Evolutionary conservation across 1,140 invertebrate genomes (phyloP).

Genomic region (Sycophila sp.): DNA sequence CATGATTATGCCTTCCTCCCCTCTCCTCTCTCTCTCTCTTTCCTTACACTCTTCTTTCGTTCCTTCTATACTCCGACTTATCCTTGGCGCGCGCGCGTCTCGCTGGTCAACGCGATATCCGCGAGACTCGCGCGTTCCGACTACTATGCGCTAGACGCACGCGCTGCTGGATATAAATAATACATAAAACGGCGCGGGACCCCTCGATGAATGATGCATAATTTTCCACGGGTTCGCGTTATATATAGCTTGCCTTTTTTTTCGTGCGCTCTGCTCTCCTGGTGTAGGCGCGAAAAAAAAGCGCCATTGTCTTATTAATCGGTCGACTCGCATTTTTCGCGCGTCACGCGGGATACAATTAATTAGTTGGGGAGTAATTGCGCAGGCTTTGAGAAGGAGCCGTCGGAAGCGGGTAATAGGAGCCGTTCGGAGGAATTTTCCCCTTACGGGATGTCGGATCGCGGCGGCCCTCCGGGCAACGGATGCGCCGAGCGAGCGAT

Average conservation of each 20-base stretch:
- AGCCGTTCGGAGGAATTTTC: too few species aligned
- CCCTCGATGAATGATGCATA: conserved; percentile 1
- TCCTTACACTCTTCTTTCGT: conserved; percentile 15
- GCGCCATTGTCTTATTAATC: not conserved
- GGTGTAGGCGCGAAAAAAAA: not conserved
- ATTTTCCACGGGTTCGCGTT: not conserved
- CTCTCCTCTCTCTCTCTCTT: conserved; percentile 11
- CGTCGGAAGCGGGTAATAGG: too few species aligned
- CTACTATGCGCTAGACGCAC: not conserved
- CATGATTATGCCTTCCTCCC: conserved; percentile 45
- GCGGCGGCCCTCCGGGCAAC: too few species aligned
- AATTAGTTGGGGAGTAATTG: too few species aligned
- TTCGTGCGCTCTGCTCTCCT: not conserved
- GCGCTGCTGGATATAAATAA: conserved; percentile 1
- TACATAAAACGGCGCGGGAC: not conserved
- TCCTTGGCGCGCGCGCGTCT: conserved; percentile 10
- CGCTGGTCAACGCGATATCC: conserved; percentile 19
- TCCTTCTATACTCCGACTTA: conserved; percentile 2
- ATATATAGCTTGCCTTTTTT: not conserved
- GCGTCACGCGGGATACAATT: too few species aligned
- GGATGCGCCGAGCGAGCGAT: too few species aligned
- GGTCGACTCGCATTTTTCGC: not conserved
- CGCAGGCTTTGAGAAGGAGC: too few species aligned
- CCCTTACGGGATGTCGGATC: too few species aligned
- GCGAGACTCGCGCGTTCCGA: not conserved